These are phyloP conservation scores for Eudyptes chrysolophus DNA, from an alignment of 2,113 vertebrate genomes.

Conservation along the genomic window DNA sequence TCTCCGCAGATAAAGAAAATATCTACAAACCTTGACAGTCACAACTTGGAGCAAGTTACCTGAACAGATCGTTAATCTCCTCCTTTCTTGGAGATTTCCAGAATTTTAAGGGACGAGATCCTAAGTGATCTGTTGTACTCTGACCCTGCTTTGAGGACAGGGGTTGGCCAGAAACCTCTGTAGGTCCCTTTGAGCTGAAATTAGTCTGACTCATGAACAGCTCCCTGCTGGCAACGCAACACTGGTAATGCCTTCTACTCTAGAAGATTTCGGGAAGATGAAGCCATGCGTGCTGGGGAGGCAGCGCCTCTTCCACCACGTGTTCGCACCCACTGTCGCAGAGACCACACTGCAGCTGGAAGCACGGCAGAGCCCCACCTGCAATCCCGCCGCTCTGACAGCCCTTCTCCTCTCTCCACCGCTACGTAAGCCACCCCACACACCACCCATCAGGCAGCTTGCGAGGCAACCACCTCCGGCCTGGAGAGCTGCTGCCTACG, in stretches of 20 bases:
- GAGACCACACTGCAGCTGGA: not conserved
- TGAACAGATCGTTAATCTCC: accelerated
- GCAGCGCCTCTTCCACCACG: accelerated
- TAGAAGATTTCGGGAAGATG: accelerated
- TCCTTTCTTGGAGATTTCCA: not conserved
- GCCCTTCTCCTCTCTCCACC: accelerated
- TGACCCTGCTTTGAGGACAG: not conserved
- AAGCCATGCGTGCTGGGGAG: accelerated
- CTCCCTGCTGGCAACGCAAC: not conserved
- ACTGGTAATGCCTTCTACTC: accelerated
- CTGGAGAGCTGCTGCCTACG: accelerated
- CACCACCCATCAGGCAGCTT: accelerated
- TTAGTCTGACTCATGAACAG: accelerated
- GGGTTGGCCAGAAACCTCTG: accelerated
- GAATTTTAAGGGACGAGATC: not conserved
- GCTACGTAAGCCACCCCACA: accelerated
- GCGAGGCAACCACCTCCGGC: accelerated
- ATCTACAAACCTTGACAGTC: not conserved
- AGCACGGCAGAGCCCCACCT: not conserved
- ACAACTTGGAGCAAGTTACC: not conserved
- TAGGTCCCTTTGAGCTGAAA: not conserved
- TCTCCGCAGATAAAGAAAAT: not conserved
- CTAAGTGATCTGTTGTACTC: accelerated
- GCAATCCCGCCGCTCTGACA: accelerated
- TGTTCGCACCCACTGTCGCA: accelerated